Evolutionary conservation across 1,140 invertebrate genomes (phyloP), one percentile per base, ranked within the genome.

Genomic region (Drosophila takahashii): DNA sequence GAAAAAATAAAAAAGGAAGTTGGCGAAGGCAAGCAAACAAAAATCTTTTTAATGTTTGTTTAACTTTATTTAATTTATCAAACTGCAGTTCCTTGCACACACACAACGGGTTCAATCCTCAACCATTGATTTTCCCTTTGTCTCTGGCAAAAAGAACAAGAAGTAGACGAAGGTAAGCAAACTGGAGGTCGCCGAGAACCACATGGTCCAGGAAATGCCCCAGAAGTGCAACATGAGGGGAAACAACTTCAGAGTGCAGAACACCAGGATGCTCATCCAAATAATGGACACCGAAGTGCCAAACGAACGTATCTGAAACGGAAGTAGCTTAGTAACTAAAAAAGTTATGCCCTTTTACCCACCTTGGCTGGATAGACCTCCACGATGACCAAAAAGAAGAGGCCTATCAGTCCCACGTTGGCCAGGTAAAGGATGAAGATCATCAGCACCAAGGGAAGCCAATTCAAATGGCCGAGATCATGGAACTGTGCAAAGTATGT

Each of bases 71-170:
- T 6, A 7, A 29, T 29, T 29, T 29, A 29, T 7, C 27, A 6
- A 29, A 29, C 7, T 29, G 27, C 27, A 29, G 6, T 5, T 13
- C 4, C 4, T 5, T n/a, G 13, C 36, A n/a, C 27, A 29, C 7
- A 7, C 27, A 5, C 5, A 29, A 29, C 6, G 4, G 6, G 29
- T 32, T 50, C 52, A 86, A 45, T 89, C 77, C 8, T 67, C 48
- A 39, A 83, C 48, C 84, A 87, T 89, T 0, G 76, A 90, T 85
- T 95, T 95, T 11, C 94, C 95, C 85, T 95, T 96, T 0, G 96
- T 96, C 89, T 96, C 96, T 0, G 95, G 95, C 13, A 96, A 85
- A n/a, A 73, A 91, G 0, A 89, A n/a, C 42, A 74, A 47, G 29
- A 91, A 85, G 36, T 91, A 91, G 0, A 89, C n/a, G 48, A 81